Evolutionary conservation across 1,140 invertebrate species (phyloP), one percentile per base, ranked within the genome.

Genomic region (Drosophila pectinifera): DNA sequence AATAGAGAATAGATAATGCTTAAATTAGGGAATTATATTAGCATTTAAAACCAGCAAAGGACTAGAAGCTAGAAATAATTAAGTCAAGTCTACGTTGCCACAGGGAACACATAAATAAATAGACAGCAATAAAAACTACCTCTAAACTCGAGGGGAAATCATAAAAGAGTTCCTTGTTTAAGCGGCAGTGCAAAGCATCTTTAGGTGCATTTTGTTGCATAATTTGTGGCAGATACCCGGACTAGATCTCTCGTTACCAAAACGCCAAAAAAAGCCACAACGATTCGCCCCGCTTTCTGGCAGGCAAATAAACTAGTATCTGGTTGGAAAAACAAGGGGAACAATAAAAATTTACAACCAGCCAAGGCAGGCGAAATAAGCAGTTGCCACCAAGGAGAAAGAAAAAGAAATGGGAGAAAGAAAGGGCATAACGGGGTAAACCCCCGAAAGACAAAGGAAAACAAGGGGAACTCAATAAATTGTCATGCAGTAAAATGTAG

Each of bases 401-500:
- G 5, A 10, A 43, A 31, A 56, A 80, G 73, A 76, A 62, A 53
- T 0, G 14, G 7, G 8, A 41, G 68, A 58, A 31, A 43, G 42
- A 24, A 36, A 42, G 14, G 13, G 6, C 11, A 20, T 14, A 31
- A 28, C 24, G 43, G 41, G 41, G 18, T 20, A 77, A 51, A 18
- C 58, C 69, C 26, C 72, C 53, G n/a, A 63, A 56, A 74, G 11
- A 57, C 59, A 63, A 73, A 56, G 68, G 68, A 51, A 72, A 74
- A 49, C 59, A 78, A 75, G 85, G 70, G 73, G 75, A 88, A 89
- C 84, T 89, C 84, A 89, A 89, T 89, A 89, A 89, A 89, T 89
- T 89, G 84, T 89, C 85, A 90, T 89, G 84, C 85, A 89, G 84
- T 89, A 88, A 88, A 88, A 88, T 88, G 83, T 89, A 73, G 80